Base-by-base conservation (phyloP, 2,797 vertebrate genomes). In the Gouania willdenowi region DNA sequence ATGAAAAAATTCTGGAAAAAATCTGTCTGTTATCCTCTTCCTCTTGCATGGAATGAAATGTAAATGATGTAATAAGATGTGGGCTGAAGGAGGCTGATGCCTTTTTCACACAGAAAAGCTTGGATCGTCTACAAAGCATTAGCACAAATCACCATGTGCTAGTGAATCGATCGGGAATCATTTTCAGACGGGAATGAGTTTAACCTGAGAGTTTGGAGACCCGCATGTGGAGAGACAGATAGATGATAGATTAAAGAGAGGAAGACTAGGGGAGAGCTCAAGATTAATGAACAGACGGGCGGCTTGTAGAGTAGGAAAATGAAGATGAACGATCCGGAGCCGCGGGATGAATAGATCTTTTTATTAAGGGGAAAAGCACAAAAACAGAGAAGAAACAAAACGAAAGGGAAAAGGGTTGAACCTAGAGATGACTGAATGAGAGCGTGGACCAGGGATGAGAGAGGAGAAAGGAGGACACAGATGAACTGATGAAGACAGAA, bases 231-330 rank as follows among this genome's bases (percentile, higher is more conserved):
- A 52, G 45, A 71, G 62, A 60, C 39, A 68, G 72, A 64, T 52
- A 73, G 59, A 75, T 78, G 70, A 79, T 68, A 57, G 69, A 62
- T 66, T 51, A 38, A 29, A 56, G 42, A 35, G 41, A 51, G 50
- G 46, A 46, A 42, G 66, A 75, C 70, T 59, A 35, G 22, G 14
- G 37, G 51, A 46, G 66, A 49, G 61, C 62, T 40, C 46, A 51
- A 73, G 78, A 84, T 77, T 60, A 78, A 81, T 78, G 79, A 72
- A 72, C 39, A 67, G 63, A 63, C 22, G 26, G 60, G 32, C 57
- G 12, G 41, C 29, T 54, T 29, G 57, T 46, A 69, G 73, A 8
- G 26, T 44, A 67, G 30, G 52, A 48, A 63, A 76, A 81, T 70
- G 54, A 78, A 80, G 66, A 82, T 31, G 58, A 71, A 82, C 25